Evolutionary conservation across 2,113 vertebrate genomes (phyloP).

Genomic region (Eira barbara): DNA sequence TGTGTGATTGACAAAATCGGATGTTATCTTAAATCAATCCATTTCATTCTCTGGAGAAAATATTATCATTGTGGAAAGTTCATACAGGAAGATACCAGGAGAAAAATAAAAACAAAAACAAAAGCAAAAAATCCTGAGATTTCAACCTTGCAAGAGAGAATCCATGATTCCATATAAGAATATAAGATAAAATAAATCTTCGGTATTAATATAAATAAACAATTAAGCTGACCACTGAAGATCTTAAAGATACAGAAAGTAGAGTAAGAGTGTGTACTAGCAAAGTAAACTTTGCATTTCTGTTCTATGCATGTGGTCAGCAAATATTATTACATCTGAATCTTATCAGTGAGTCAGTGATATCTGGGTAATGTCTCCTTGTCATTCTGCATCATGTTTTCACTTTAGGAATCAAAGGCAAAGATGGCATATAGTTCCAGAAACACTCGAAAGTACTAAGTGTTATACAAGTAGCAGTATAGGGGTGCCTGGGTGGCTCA

Average conservation of each 20-base stretch:
- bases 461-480: not conserved
- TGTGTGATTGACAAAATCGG: constrained; percentile 72
- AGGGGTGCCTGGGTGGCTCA: too few species aligned
- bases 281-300: not conserved
- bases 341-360: not conserved
- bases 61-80: constrained; percentile 62
- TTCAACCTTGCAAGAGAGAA: not conserved
- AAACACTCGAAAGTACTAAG: not conserved
- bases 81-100: constrained; percentile 19
- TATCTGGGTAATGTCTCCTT: not conserved
- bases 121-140: not conserved
- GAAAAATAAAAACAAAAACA: constrained; percentile 10
- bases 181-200: not conserved
- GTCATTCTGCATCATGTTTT: not conserved
- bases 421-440: not conserved
- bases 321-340: not conserved
- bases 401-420: not conserved
- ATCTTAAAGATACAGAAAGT: not conserved
- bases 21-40: constrained; percentile 76
- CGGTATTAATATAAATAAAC: not conserved
- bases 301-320: not conserved
- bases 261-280: not conserved
- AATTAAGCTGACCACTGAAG: not conserved
- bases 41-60: constrained; percentile 75
- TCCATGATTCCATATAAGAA: not conserved